These are phyloP conservation scores for Aurelia sp. DNA, from an alignment of 30 jellyfish, hydroid and myxozoan species.

Conservation along the genomic window DNA sequence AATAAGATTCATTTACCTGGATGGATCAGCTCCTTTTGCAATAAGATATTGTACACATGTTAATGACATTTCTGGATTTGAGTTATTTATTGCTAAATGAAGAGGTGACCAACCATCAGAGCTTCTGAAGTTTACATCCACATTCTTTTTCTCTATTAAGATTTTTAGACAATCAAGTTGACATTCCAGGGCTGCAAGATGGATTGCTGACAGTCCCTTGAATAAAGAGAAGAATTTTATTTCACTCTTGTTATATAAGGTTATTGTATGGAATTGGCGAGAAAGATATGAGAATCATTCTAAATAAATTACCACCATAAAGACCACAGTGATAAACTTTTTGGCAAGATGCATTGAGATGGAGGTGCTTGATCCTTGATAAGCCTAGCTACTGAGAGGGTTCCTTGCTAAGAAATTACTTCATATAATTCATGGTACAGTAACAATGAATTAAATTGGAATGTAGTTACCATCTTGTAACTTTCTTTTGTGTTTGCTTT, in stretches of 20 bases:
- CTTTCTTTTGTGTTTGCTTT: too few species aligned
- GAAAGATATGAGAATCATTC: too few species aligned
- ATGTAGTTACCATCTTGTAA: too few species aligned
- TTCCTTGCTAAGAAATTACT: too few species aligned
- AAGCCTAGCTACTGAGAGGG: too few species aligned
- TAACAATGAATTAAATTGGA: too few species aligned
- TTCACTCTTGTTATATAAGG: too few species aligned
- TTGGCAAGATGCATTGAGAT: not conserved
- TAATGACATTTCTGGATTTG: conserved; percentile 43
- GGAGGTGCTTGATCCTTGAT: too few species aligned
- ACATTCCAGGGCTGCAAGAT: conserved; percentile 77
- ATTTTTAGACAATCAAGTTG: conserved; percentile 58
- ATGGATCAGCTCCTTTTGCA: conserved; percentile 69
- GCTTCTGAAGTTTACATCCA: conserved; percentile 38
- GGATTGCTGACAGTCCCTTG: conserved; percentile 70
- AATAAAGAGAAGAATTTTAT: not conserved
- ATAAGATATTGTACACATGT: conserved; percentile 48
- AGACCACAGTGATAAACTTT: not conserved
- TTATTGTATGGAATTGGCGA: too few species aligned
- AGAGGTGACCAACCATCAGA: conserved; percentile 72
- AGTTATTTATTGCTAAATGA: conserved; percentile 57
- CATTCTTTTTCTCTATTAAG: conserved; percentile 31
- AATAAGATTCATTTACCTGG: conserved; percentile 24
- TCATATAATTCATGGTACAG: too few species aligned
- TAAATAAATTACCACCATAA: not conserved